phyloP scores from a whole-genome alignment of 2,888 invertebrate genomes.

The Drosophila borealis region DNA sequence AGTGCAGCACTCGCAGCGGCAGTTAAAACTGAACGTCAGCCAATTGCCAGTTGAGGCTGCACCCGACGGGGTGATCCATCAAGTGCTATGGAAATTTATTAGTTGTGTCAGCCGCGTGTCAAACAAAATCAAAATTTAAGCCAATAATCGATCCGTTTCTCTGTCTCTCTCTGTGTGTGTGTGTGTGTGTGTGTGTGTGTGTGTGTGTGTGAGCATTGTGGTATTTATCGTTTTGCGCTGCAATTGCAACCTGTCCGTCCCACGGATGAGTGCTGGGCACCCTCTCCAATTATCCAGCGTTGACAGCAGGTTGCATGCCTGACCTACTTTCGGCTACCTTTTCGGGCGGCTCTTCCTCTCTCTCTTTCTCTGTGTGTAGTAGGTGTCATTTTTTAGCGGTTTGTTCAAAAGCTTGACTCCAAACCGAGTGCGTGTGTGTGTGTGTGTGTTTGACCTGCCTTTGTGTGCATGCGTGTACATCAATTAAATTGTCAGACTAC shows the following conservation, averaged over 20 bases:
- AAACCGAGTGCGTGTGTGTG: conserved; percentile 1
- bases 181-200: neutral
- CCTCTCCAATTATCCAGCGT: conserved; percentile 67
- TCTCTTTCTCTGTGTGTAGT: conserved; percentile 9
- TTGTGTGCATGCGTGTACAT: conserved; percentile 66
- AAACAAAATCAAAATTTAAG: conserved; percentile 70
- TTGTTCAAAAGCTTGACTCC: conserved; percentile 67
- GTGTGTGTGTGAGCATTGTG: conserved; percentile 7
- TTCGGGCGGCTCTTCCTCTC: conserved; percentile 25
- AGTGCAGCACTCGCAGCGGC: conserved; percentile 17
- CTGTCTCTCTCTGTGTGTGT: too few species aligned
- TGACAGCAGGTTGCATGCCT: conserved; percentile 78
- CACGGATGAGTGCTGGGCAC: conserved; percentile 29
- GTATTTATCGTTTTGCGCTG: conserved; percentile 25
- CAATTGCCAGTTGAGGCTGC: conserved; percentile 37
- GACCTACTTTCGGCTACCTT: conserved; percentile 68
- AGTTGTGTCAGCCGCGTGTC: conserved; percentile 75
- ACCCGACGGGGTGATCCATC: conserved; percentile 49
- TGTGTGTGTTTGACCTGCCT: conserved; percentile 31
- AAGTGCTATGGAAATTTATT: conserved; percentile 63
- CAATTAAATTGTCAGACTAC: conserved; percentile 73
- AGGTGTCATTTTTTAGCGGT: conserved; percentile 76
- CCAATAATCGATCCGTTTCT: conserved; percentile 60
- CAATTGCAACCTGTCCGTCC: conserved; percentile 46
- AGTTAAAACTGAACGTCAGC: neutral